Evolutionary conservation across 2,888 invertebrate genomes (phyloP).

Genomic region (Sarcophaga carnaria): DNA sequence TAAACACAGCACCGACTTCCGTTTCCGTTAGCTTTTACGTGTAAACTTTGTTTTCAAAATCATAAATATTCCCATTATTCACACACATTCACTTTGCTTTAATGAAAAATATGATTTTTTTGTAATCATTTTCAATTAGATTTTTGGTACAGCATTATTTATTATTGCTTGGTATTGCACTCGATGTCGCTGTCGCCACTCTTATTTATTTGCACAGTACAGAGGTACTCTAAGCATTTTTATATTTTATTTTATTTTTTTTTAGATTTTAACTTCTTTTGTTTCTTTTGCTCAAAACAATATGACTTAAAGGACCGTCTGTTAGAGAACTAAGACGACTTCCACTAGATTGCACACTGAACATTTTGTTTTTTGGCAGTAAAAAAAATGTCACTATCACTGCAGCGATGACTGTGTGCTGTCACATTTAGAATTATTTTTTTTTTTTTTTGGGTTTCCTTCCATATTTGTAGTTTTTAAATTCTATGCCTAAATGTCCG

Average conservation of each 20-base stretch:
- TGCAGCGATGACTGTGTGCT: constrained; percentile 68
- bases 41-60: not conserved
- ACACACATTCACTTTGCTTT: not conserved
- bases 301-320: constrained; percentile 52
- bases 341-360: constrained; percentile 67
- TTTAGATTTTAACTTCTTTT: not conserved
- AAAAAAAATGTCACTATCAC: constrained; percentile 67
- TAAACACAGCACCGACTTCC: constrained; percentile 49
- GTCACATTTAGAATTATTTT: constrained; percentile 48
- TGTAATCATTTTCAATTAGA: no score
- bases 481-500: constrained; percentile 49
- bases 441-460: constrained; percentile 60
- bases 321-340: constrained; percentile 61
- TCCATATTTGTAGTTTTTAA: constrained; percentile 59
- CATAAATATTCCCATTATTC: not conserved
- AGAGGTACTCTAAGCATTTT: not conserved
- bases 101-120: no score
- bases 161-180: no score
- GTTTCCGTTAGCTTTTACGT: constrained; percentile 46
- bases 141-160: no score
- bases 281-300: constrained; percentile 42
- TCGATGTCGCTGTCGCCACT: not conserved
- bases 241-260: constrained; percentile 21
- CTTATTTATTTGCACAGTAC: not conserved
- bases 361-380: constrained; percentile 67